Percentiles rank a stretch among this genome's conserved stretches.
Conservation (phyloP, 2,113 vertebrate species). For the Spermophilus dauricus region DNA sequence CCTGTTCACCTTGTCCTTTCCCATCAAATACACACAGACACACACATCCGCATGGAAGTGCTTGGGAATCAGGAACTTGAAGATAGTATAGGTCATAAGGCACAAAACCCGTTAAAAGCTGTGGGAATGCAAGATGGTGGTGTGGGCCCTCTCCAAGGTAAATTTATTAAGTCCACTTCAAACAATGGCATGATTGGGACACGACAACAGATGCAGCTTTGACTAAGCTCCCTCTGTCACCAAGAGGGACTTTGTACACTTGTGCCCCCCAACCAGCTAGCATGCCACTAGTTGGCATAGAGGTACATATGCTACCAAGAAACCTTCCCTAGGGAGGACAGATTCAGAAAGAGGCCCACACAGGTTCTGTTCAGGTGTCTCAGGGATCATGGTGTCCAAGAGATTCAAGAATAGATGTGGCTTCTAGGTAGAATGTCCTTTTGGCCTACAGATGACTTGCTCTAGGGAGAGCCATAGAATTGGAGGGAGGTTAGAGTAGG, state of each 20-base stretch:
- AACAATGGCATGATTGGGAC: background rate
- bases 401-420: background rate
- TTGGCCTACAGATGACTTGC: background rate
- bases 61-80: background rate
- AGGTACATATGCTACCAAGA: background rate
- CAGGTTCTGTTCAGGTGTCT: background rate
- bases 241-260: background rate
- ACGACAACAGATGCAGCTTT: background rate
- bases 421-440: background rate
- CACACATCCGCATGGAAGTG: background rate
- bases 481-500: background rate
- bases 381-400: background rate
- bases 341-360: background rate
- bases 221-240: accelerated
- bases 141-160: background rate
- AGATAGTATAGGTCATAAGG: background rate
- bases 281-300: no score
- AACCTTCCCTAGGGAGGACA: background rate
- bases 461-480: background rate
- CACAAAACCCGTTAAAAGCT: background rate
- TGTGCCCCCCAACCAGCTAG: accelerated
- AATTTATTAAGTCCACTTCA: background rate
- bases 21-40: background rate
- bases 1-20: background rate
- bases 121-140: background rate